phyloP scores from a whole-genome alignment of 2,888 invertebrate genomes.

The Phlogophora meticulosa region DNA sequence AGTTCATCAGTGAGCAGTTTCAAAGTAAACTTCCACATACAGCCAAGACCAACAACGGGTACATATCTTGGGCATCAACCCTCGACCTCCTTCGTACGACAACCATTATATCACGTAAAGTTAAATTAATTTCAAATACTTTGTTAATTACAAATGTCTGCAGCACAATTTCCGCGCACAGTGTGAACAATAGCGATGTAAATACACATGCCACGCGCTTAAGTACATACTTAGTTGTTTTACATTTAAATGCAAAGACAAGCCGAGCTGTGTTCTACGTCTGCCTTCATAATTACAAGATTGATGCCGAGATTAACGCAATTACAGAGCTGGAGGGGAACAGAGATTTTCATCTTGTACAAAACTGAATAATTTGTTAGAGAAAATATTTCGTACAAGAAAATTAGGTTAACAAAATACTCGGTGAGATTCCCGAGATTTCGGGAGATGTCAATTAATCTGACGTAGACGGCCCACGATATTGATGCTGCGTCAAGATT shows the following conservation, averaged over 20 bases:
- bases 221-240: slow-evolving; percentile 47
- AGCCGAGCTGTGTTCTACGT: slow-evolving; percentile 41
- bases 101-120: slow-evolving; percentile 32
- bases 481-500: slow-evolving; percentile 26
- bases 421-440: slow-evolving; percentile 22
- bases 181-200: slow-evolving; percentile 49
- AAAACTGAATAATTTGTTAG: slow-evolving; percentile 70
- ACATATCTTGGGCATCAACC: slow-evolving; percentile 1
- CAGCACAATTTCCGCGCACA: slow-evolving; percentile 43
- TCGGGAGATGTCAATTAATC: slow-evolving; percentile 41
- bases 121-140: slow-evolving; percentile 58
- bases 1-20: background rate
- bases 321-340: slow-evolving; percentile 71
- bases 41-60: slow-evolving; percentile 5
- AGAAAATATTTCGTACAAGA: slow-evolving; percentile 55
- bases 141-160: slow-evolving; percentile 57
- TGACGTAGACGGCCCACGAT: slow-evolving; percentile 22
- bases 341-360: slow-evolving; percentile 65
- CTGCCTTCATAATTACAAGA: slow-evolving; percentile 73
- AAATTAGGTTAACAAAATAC: slow-evolving; percentile 56
- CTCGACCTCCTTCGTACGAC: slow-evolving; percentile 16
- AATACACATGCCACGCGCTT: slow-evolving; percentile 38
- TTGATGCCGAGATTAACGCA: slow-evolving; percentile 76
- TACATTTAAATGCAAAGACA: slow-evolving; percentile 56
- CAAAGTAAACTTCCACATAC: slow-evolving; percentile 9